phyloP scores from a whole-genome alignment of 2,797 vertebrate genomes.

The Rhynchotus rufescens region DNA sequence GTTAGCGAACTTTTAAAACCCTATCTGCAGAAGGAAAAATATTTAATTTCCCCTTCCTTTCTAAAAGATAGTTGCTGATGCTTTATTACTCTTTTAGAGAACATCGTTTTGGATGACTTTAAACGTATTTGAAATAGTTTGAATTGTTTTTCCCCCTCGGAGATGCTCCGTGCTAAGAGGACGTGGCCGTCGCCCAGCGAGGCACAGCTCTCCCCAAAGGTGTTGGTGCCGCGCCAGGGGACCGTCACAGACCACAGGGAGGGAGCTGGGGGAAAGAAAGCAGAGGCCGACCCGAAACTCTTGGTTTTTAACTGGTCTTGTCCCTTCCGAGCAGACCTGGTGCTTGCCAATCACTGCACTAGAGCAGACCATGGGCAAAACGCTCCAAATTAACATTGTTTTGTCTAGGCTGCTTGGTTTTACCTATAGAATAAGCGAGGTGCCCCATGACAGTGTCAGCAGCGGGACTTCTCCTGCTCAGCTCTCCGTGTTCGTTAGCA shows the following conservation, averaged over 20 bases:
- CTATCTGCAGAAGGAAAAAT: not conserved
- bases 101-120: not conserved
- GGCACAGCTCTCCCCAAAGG: not conserved
- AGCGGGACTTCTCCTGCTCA: rapidly evolving
- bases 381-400: not conserved
- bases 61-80: not conserved
- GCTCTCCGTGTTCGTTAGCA: too few species aligned
- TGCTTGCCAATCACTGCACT: not conserved
- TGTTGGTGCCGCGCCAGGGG: not conserved
- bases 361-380: not conserved
- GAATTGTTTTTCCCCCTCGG: not conserved
- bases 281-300: rapidly evolving
- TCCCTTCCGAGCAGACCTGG: not conserved
- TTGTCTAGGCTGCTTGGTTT: not conserved
- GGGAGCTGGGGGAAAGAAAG: too few species aligned
- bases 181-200: not conserved
- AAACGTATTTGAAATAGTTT: not conserved
- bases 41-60: not conserved
- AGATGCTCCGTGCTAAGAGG: not conserved
- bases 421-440: not conserved
- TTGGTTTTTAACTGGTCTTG: not conserved
- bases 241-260: not conserved
- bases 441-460: rapidly evolving
- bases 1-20: not conserved
- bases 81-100: not conserved